These are phyloP conservation scores for Xerus inauris DNA, from an alignment of 2,113 vertebrate genomes.

Conservation along the genomic window DNA sequence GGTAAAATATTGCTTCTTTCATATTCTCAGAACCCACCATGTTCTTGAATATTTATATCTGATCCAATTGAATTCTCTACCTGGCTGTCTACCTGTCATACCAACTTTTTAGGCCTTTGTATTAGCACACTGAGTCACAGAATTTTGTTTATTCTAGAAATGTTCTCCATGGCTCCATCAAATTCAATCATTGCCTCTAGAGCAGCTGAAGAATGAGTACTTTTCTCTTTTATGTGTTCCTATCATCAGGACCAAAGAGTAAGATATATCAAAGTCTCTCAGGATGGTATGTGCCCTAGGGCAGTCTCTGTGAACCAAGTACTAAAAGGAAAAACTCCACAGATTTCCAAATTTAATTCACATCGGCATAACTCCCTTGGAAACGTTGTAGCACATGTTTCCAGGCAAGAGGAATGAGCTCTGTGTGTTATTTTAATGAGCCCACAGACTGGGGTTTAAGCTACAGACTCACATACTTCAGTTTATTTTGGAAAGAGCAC, in stretches of 20 bases:
- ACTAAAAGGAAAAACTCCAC: not conserved
- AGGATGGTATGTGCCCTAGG: constrained; percentile 1
- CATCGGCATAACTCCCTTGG: not conserved
- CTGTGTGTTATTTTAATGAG: constrained; percentile 13
- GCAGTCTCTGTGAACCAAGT: not conserved
- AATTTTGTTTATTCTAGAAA: constrained; percentile 30
- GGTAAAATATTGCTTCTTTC: not conserved
- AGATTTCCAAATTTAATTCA: constrained; percentile 44
- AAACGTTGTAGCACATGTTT: not conserved
- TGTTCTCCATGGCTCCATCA: not conserved
- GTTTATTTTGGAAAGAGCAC: not conserved
- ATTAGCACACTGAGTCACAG: not conserved
- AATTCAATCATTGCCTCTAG: not conserved
- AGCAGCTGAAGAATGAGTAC: not conserved
- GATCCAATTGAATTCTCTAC: not conserved
- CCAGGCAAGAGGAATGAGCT: not conserved
- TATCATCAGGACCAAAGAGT: constrained; percentile 42
- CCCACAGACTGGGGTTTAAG: not conserved
- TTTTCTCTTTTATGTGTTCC: constrained; percentile 39
- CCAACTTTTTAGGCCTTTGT: not conserved
- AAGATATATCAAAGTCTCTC: constrained; percentile 24
- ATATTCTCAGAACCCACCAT: not conserved
- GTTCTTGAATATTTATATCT: not conserved
- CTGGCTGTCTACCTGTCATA: not conserved
- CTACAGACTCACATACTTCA: not conserved